Base-by-base conservation (phyloP, 2,888 invertebrate species). In the Phaonia tiefii region DNA sequence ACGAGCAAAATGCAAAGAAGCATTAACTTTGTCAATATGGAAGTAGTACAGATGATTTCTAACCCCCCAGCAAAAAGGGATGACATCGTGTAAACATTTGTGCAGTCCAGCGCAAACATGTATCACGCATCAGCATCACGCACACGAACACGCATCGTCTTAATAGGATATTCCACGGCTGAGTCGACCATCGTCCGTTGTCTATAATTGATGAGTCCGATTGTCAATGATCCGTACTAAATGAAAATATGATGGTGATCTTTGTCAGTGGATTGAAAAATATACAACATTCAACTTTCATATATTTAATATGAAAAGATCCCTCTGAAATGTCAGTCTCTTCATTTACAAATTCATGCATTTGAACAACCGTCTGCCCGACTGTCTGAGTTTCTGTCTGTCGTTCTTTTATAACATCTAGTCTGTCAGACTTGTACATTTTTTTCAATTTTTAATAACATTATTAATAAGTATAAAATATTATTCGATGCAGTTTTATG, bases 191-290 rank as follows among this genome's bases (percentile, higher is more conserved):
- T 42, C 54, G 51, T 69, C 58, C 25, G 13, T 17, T 60, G 71
- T 75, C 78, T 75, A 81, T 78, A 81, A 81, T 81, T 81, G 81
- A 81, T 78, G 81, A 81, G 75, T 78, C 67, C 76, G 81, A 81
- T 81, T 81, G 78, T 81, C 81, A 81, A 81, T 81, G 81, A 81
- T 81, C 81, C 81, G 65, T 65, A 67, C 75, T 81, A 81, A 81
- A 81, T 81, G 80, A 81, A 81, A 78, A 63, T 63, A 63, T 63
- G 63, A 63, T 63, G 63, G 63, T 63, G 63, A 63, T 63, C 63
- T 63, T 20, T 63, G 63, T 20, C 63, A 42, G 63, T 49, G 54
- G 37, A 22, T 72, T 75, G 44, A 42, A 31, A 3, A 31, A 31
- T 8, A 39, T 51, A 31, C 17, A n/a, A 31, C 22, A 17, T 60